Percentiles rank a stretch among this genome's conserved stretches.
Evolutionary conservation across 2,888 invertebrate species (phyloP).

Genomic region (Anthophora plumipes): DNA sequence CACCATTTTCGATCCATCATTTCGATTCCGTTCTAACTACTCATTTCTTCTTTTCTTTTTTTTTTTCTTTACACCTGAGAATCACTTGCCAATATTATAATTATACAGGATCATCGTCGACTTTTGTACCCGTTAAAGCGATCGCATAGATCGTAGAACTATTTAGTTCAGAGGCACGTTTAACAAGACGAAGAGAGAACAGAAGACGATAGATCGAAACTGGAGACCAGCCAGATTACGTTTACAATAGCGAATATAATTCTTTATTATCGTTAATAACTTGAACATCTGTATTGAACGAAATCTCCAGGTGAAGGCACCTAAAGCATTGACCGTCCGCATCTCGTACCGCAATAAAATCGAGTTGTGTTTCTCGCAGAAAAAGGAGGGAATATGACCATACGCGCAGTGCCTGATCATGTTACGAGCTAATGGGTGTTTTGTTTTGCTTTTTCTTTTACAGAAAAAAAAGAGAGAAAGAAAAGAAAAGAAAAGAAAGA

Average conservation of each 20-base stretch:
- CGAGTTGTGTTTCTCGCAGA: slow-evolving; percentile 35
- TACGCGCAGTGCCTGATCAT: slow-evolving; percentile 50
- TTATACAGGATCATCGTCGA: background rate
- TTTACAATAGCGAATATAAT: slow-evolving; percentile 13
- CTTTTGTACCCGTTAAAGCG: slow-evolving; percentile 7
- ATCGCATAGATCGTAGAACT: background rate
- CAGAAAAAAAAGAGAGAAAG: slow-evolving; percentile 12
- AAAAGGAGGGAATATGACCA: slow-evolving; percentile 47
- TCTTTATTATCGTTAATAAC: slow-evolving; percentile 9
- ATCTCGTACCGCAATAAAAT: slow-evolving; percentile 35
- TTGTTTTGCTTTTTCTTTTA: background rate
- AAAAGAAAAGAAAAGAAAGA: slow-evolving; percentile 5
- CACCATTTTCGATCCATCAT: slow-evolving; percentile 12
- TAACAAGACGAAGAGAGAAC: background rate
- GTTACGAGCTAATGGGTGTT: slow-evolving; percentile 25
- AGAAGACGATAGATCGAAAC: slow-evolving; percentile 3
- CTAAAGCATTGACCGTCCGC: slow-evolving; percentile 69
- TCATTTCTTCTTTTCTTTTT: too few relatives aligned
- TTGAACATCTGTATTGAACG: slow-evolving; percentile 45
- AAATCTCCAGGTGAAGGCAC: slow-evolving; percentile 66
- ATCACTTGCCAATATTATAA: background rate
- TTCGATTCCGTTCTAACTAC: background rate
- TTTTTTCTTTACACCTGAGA: slow-evolving; percentile 9
- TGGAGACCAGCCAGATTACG: background rate
- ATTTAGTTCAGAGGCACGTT: slow-evolving; percentile 31